These are phyloP conservation scores for Microctenopoma lineatum DNA, from an alignment of 2,797 vertebrate species.

Conservation along the genomic window DNA sequence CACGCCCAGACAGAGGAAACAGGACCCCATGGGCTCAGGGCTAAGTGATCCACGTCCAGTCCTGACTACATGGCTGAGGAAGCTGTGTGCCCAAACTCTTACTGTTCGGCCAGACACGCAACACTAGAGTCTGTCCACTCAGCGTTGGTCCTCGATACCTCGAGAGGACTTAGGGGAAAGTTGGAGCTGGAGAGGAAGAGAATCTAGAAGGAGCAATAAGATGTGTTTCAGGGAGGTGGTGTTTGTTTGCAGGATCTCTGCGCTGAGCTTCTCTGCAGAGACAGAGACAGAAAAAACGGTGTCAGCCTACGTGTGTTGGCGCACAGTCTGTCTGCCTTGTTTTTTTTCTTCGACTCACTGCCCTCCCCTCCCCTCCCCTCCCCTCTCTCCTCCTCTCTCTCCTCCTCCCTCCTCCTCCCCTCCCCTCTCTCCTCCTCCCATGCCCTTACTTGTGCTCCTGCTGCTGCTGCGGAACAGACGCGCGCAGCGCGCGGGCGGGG, in stretches of 20 bases:
- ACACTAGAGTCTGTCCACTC: neutral
- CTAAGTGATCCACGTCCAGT: constrained; percentile 45
- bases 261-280: constrained; percentile 24
- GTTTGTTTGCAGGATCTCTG: neutral
- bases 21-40: constrained; percentile 44
- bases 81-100: constrained; percentile 16
- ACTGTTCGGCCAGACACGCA: constrained; percentile 12
- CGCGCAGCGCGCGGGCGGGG: constrained; percentile 67
- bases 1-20: constrained; percentile 70
- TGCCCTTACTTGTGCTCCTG: constrained; percentile 44
- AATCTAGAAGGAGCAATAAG: neutral
- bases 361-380: neutral
- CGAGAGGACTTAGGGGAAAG: constrained; percentile 2
- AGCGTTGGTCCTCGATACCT: constrained; percentile 10
- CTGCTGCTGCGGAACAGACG: constrained; percentile 78
- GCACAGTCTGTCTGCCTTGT: constrained; percentile 65
- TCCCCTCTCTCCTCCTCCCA: neutral
- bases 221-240: neutral
- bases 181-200: neutral
- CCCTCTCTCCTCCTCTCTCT: neutral
- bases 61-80: constrained; percentile 25
- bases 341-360: constrained; percentile 31
- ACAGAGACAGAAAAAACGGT: constrained; percentile 30
- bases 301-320: constrained; percentile 77
- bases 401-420: constrained; percentile 7